Conservation (phyloP, 2,888 invertebrate species). For the Tholera decimalis region DNA sequence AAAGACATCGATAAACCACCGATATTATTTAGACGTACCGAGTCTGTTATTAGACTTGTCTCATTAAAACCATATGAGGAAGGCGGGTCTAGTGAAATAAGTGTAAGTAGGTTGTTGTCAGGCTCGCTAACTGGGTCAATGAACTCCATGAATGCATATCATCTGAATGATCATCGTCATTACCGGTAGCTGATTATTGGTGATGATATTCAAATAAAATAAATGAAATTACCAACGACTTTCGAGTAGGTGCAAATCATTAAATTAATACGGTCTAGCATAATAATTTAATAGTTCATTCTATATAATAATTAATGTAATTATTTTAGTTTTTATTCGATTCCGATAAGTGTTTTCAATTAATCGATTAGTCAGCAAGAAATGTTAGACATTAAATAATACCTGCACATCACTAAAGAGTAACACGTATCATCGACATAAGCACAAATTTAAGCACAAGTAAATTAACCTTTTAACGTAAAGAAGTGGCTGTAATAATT, state of each 20-base stretch:
- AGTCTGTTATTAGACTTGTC: slow-evolving; percentile 62
- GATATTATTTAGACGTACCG: slow-evolving; percentile 52
- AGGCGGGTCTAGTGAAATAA: slow-evolving; percentile 56
- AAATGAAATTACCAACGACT: slow-evolving; percentile 52
- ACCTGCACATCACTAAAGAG: slow-evolving; percentile 13
- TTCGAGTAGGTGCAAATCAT: slow-evolving; percentile 47
- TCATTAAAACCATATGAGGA: slow-evolving; percentile 64
- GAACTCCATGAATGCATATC: slow-evolving; percentile 67
- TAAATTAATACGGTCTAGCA: slow-evolving; percentile 53
- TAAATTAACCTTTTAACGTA: slow-evolving; percentile 51
- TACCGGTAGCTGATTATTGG: slow-evolving; percentile 69
- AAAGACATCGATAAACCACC: slow-evolving; percentile 44
- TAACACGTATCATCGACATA: slow-evolving; percentile 25
- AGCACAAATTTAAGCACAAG: slow-evolving; percentile 12
- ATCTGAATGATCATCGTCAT: slow-evolving; percentile 63
- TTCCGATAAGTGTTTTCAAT: slow-evolving; percentile 14
- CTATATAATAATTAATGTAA: slow-evolving; percentile 16
- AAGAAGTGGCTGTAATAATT: slow-evolving; percentile 24
- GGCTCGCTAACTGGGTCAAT: slow-evolving; percentile 63
- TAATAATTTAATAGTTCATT: slow-evolving; percentile 33
- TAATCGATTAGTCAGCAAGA: slow-evolving; percentile 43
- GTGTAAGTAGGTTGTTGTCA: slow-evolving; percentile 45
- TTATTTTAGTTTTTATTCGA: neutral
- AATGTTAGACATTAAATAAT: slow-evolving; percentile 8
- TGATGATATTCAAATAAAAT: slow-evolving; percentile 76